Evolutionary conservation across 2,888 invertebrate species (phyloP).

Genomic region (Cataglyphis cursor): DNA sequence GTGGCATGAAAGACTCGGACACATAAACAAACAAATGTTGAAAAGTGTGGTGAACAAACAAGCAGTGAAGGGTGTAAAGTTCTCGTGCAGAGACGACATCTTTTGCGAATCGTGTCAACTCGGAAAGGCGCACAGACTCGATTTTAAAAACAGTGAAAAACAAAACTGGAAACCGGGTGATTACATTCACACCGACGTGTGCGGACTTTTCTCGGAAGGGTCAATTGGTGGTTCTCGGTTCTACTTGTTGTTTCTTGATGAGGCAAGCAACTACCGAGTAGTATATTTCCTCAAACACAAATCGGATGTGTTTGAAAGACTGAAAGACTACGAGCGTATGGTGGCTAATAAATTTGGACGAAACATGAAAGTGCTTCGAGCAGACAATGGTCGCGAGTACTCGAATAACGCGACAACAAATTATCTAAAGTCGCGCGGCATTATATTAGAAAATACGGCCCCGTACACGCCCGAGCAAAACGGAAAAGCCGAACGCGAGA

Average conservation of each 20-base stretch:
- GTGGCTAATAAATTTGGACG: not conserved
- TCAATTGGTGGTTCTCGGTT: not conserved
- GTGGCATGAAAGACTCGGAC: slow-evolving; percentile 12
- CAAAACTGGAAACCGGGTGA: not conserved
- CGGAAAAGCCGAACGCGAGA: slow-evolving; percentile 7
- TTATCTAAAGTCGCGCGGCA: not conserved
- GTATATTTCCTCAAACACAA: not conserved
- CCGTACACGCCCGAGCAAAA: not conserved
- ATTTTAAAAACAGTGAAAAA: not conserved
- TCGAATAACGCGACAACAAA: not conserved
- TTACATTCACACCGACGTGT: not conserved
- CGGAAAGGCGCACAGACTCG: not conserved
- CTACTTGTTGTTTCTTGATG: not conserved
- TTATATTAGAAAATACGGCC: not conserved
- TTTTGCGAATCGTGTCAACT: slow-evolving; percentile 24
- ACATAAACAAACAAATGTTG: not conserved
- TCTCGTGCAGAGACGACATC: not conserved
- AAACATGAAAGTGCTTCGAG: not conserved
- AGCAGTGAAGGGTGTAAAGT: not conserved
- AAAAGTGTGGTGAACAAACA: not conserved
- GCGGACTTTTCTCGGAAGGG: not conserved
- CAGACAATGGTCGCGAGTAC: not conserved
- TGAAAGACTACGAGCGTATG: not conserved
- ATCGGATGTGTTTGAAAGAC: not conserved
- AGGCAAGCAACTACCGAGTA: not conserved